A percentile compares a stretch with the other conserved stretches of the same genome.
Conservation (phyloP, 1,140 invertebrate species). For the Mizuhopecten yessoensis region DNA sequence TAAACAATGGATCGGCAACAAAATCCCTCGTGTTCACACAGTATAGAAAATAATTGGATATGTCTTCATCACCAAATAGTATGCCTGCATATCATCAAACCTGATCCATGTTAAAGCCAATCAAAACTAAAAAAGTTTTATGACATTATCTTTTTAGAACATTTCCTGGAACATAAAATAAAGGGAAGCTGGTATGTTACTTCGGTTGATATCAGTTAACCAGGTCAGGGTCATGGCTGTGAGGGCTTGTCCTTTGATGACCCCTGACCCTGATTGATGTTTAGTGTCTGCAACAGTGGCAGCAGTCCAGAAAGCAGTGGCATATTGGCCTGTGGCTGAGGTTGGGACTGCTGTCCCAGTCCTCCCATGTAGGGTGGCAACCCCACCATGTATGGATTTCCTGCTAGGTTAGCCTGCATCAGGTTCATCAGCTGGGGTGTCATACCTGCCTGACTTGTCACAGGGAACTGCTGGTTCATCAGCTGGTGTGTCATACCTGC, state of each 20-base stretch:
- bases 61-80: background rate
- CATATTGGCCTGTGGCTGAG: slow-evolving; percentile 24
- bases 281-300: slow-evolving; percentile 47
- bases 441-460: background rate
- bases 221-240: background rate
- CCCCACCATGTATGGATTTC: background rate
- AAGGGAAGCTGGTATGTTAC: no score
- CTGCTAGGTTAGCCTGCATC: background rate
- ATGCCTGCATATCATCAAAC: slow-evolving; percentile 20
- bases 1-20: no score
- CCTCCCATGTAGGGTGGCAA: background rate
- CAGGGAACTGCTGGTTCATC: background rate
- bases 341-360: background rate
- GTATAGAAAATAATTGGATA: background rate
- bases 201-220: no score
- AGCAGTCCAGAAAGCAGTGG: slow-evolving; percentile 45
- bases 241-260: background rate
- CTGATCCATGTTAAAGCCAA: background rate
- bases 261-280: slow-evolving; percentile 39
- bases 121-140: background rate
- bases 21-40: no score
- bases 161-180: background rate
- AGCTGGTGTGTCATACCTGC: background rate
- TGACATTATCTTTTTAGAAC: background rate
- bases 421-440: background rate